phyloP scores from a whole-genome alignment of 2,888 invertebrate genomes.

The Nipponacmea schrenckii region DNA sequence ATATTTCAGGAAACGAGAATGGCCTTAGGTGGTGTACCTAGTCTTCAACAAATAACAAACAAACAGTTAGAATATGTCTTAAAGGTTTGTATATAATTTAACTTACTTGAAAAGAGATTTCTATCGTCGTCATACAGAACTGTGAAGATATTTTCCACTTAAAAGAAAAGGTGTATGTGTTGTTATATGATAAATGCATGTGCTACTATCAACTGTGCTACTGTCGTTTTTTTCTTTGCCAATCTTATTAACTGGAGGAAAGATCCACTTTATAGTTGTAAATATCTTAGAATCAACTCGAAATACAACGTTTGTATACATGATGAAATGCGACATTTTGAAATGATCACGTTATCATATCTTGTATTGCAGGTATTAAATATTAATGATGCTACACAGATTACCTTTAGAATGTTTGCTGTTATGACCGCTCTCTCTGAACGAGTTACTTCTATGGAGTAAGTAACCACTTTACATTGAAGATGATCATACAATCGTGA shows the following conservation, averaged over 20 bases:
- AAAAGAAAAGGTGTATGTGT: background rate
- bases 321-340: too few relatives aligned
- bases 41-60: conserved; percentile 55
- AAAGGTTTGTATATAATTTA: conserved; percentile 42
- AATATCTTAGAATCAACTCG: too few relatives aligned
- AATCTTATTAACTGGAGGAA: too few relatives aligned
- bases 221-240: too few relatives aligned
- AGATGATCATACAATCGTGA: too few relatives aligned
- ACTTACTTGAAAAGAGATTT: background rate
- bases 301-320: too few relatives aligned
- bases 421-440: conserved; percentile 65
- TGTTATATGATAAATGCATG: background rate
- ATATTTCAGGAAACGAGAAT: conserved; percentile 54
- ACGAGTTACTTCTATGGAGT: conserved; percentile 67
- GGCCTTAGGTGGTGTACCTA: conserved; percentile 62
- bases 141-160: conserved; percentile 1
- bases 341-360: too few relatives aligned
- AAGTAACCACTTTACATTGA: conserved; percentile 32
- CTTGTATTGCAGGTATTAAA: conserved; percentile 54
- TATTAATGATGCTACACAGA: conserved; percentile 62
- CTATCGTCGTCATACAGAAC: background rate
- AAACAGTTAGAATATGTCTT: conserved; percentile 66
- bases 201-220: too few relatives aligned
- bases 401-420: conserved; percentile 67
- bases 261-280: background rate